Conservation (phyloP, 2,888 invertebrate genomes). For the Eupithecia exiguata region DNA sequence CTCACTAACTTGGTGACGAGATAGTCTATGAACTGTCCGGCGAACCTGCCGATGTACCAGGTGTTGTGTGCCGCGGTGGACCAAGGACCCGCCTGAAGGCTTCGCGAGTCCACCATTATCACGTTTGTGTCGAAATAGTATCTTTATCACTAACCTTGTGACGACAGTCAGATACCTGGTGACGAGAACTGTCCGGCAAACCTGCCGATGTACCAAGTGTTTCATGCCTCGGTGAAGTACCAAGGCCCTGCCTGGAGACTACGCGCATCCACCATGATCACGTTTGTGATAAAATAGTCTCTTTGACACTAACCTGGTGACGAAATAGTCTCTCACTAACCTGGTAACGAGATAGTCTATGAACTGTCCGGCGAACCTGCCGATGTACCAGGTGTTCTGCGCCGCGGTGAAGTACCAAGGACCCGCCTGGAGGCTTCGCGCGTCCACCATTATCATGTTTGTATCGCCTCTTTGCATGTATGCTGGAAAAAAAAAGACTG, state of each 20-base stretch:
- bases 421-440: conserved; percentile 83
- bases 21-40: conserved; percentile 84
- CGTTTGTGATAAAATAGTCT: conserved; percentile 57
- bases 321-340: conserved; percentile 48
- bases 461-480: conserved; percentile 83
- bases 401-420: conserved; percentile 86
- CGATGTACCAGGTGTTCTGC: conserved; percentile 85
- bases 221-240: conserved; percentile 84
- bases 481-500: conserved; percentile 61
- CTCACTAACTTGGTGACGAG: conserved; percentile 78
- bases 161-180: too few relatives aligned
- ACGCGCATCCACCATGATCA: conserved; percentile 83
- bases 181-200: conserved; percentile 85
- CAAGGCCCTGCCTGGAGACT: conserved; percentile 85
- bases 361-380: conserved; percentile 82
- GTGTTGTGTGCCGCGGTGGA: conserved; percentile 84
- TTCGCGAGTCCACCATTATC: conserved; percentile 83
- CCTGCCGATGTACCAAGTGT: conserved; percentile 84
- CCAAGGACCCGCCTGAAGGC: conserved; percentile 85
- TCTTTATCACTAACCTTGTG: conserved; percentile 63
- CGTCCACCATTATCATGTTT: conserved; percentile 85
- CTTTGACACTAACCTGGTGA: conserved; percentile 63
- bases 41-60: conserved; percentile 83
- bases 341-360: conserved; percentile 84
- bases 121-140: background rate